These are phyloP conservation scores for Orcinus orca DNA, from an alignment of 2,113 vertebrate species.

Conservation along the genomic window DNA sequence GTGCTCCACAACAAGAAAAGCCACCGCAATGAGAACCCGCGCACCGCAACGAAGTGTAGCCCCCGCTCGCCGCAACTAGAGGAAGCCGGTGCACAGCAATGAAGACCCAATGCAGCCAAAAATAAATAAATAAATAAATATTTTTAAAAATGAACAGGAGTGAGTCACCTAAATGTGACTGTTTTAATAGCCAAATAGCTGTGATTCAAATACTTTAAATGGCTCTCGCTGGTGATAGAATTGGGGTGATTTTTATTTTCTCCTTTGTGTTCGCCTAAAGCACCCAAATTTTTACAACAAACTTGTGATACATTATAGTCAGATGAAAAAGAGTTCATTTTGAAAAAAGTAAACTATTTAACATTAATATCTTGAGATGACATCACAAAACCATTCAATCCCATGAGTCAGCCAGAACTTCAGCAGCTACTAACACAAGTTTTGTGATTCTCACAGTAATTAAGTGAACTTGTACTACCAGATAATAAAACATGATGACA, in stretches of 20 bases:
- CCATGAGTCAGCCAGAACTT: neutral
- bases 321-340: neutral
- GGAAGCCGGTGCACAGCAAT: too few relatives aligned
- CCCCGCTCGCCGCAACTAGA: too few relatives aligned
- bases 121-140: too few relatives aligned
- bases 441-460: neutral
- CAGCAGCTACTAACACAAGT: neutral
- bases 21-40: too few relatives aligned
- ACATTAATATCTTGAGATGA: neutral
- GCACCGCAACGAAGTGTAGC: too few relatives aligned
- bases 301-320: neutral
- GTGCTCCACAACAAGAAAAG: too few relatives aligned
- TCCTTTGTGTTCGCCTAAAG: neutral
- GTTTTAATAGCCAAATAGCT: neutral
- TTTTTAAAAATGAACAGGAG: neutral
- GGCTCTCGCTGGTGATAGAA: neutral
- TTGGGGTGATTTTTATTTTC: neutral
- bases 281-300: neutral
- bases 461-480: neutral
- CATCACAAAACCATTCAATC: neutral
- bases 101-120: too few relatives aligned
- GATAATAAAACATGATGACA: neutral
- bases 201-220: neutral
- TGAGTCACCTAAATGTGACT: neutral
- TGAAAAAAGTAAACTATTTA: neutral